Evolutionary conservation across 2,888 invertebrate species (phyloP), one percentile per base, ranked within the genome.

Genomic region (Caenorhabditis plicata): DNA sequence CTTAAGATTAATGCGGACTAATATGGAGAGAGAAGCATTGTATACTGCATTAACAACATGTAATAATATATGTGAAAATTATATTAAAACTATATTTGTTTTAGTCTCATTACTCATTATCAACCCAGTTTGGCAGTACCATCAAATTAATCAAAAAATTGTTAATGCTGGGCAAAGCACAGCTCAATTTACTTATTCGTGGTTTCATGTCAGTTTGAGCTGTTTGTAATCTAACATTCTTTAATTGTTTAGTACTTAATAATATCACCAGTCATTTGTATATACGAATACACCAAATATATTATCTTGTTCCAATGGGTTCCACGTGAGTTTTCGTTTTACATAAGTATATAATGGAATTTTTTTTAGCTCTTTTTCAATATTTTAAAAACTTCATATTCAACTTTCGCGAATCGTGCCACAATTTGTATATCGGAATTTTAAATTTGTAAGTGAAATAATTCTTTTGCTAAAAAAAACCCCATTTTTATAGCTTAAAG

Each of bases 121-220:
- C 15, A 69, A 73, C 50, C 78, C 78, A 7, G 77, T 78, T 19
- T 78, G 75, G 68, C 47, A 67, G 36, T 60, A 76, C 35, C 66
- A 76, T 40, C 50, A 75, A 43, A 60, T 73, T n/a, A 78, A 71
- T 35, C 40, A 61, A 23, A 74, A 74, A 66, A 71, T 77, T 13
- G 50, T 19, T 19, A 42, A 26, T 15, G 32, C 54, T 15, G 26
- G 39, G 3, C 20, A 39, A 13, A 29, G 27, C 22, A 50, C 47
- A 19, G 50, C 22, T 2, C 33, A 27, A 5, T 40, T 35, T 42
- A 36, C 54, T 33, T 49, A 50, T 35, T 22, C 38, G 22, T 53
- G 60, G 50, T 23, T 60, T n/a, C 41, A 53, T 41, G 58, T 58
- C 19, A 32, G 43, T 36, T n/a, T 15, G n/a, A n/a, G n/a, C n/a